phyloP scores from a whole-genome alignment of 1,140 invertebrate genomes.

The Euura lappo region DNA sequence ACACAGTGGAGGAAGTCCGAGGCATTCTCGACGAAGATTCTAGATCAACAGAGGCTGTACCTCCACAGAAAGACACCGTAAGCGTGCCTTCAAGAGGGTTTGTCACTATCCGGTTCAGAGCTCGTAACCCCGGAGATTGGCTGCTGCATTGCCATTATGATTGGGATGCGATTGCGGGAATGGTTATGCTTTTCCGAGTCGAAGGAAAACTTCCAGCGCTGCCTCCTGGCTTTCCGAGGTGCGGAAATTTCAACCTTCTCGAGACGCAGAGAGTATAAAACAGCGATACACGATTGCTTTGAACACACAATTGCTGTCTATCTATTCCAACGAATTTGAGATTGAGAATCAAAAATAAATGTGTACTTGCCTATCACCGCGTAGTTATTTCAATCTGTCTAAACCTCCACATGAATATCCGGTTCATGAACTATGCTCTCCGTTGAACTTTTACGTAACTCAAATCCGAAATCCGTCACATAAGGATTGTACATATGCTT shows the following conservation, averaged over 20 bases:
- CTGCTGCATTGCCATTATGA: constrained; percentile 23
- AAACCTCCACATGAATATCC: too few relatives aligned
- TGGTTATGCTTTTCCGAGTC: constrained; percentile 57
- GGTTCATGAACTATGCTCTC: too few relatives aligned
- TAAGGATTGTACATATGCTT: too few relatives aligned
- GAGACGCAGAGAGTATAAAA: constrained; percentile 16
- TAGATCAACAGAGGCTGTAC: too few relatives aligned
- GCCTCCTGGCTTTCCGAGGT: constrained; percentile 36
- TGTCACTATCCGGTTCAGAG: constrained; percentile 60
- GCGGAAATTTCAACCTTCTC: constrained; percentile 20
- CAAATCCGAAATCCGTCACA: too few relatives aligned
- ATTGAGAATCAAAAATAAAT: too few relatives aligned
- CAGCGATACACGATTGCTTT: neutral
- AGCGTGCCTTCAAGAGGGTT: constrained; percentile 64
- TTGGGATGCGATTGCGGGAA: neutral
- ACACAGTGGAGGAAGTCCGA: too few relatives aligned
- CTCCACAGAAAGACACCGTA: too few relatives aligned
- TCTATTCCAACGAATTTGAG: neutral
- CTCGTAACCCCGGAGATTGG: constrained; percentile 62
- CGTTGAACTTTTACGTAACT: too few relatives aligned
- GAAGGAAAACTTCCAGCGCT: constrained; percentile 41
- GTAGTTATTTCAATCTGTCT: too few relatives aligned
- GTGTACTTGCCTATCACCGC: too few relatives aligned
- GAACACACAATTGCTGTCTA: neutral
- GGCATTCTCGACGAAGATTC: too few relatives aligned